Conservation (phyloP, 30 jellyfish, hydroid and myxozoan genomes). For the Hydractinia echinata region DNA sequence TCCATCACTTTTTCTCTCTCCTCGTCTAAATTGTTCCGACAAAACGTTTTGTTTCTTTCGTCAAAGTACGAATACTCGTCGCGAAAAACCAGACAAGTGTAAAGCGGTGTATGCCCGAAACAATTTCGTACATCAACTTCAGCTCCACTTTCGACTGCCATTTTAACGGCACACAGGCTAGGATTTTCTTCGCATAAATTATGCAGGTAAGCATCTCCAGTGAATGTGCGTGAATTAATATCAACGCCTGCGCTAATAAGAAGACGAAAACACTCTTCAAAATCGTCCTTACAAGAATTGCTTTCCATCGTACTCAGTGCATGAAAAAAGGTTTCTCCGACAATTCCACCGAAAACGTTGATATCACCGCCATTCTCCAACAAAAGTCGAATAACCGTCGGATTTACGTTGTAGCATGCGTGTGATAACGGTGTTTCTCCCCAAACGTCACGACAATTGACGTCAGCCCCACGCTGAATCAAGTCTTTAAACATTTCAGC, state of each 20-base stretch:
- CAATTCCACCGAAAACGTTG: background rate
- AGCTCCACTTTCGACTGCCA: background rate
- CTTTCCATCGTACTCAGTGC: background rate
- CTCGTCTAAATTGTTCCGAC: background rate
- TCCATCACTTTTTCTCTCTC: background rate
- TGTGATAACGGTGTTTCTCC: background rate
- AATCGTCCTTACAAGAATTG: background rate
- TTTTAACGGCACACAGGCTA: background rate
- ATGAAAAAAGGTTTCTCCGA: background rate
- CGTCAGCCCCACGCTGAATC: background rate
- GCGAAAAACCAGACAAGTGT: background rate
- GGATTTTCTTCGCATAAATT: background rate
- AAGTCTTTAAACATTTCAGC: background rate
- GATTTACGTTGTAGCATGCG: background rate
- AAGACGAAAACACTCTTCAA: background rate
- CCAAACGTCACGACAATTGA: background rate
- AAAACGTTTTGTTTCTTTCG: background rate
- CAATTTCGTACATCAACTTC: background rate
- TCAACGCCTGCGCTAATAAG: background rate
- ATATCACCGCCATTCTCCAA: slow-evolving; percentile 6
- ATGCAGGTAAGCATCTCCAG: background rate
- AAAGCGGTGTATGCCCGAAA: slow-evolving; percentile 1
- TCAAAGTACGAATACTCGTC: background rate
- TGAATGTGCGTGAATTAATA: background rate
- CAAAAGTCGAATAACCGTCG: background rate